Evolutionary conservation across 2,113 vertebrate species (phyloP).

Genomic region (Osmerus mordax): DNA sequence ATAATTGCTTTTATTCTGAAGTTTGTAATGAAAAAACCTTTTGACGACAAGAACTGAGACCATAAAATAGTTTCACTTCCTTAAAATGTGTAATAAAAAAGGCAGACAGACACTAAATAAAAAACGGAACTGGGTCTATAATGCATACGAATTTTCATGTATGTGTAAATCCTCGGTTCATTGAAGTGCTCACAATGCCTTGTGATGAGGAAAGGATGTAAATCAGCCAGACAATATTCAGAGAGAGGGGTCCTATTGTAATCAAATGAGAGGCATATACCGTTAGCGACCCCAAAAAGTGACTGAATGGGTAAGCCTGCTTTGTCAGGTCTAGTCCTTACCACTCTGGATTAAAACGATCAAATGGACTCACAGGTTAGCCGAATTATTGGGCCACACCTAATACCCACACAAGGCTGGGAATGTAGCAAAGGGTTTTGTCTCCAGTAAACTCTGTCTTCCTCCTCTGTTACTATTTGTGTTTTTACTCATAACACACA

Average conservation of each 20-base stretch:
- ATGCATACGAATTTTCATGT: background rate
- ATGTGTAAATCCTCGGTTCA: background rate
- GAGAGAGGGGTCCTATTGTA: background rate
- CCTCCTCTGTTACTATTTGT: slow-evolving; percentile 25
- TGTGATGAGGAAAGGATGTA: background rate
- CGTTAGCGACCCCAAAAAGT: background rate
- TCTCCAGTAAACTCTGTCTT: slow-evolving; percentile 45
- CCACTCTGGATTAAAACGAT: background rate
- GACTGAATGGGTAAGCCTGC: no score
- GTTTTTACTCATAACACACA: slow-evolving; percentile 44
- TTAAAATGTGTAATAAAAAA: background rate
- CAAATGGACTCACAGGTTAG: background rate
- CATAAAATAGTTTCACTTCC: slow-evolving; percentile 2
- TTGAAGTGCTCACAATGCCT: background rate
- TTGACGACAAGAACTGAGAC: slow-evolving; percentile 2
- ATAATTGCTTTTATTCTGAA: slow-evolving; percentile 29
- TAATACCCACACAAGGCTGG: background rate
- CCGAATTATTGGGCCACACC: background rate
- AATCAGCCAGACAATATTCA: background rate
- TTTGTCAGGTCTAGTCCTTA: background rate
- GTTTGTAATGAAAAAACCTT: slow-evolving; percentile 15
- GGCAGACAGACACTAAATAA: background rate
- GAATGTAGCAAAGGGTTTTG: slow-evolving; percentile 26
- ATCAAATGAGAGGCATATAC: background rate
- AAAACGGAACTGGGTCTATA: background rate